Conservation (phyloP, 2,888 invertebrate species). For the Xestia c-nigrum region DNA sequence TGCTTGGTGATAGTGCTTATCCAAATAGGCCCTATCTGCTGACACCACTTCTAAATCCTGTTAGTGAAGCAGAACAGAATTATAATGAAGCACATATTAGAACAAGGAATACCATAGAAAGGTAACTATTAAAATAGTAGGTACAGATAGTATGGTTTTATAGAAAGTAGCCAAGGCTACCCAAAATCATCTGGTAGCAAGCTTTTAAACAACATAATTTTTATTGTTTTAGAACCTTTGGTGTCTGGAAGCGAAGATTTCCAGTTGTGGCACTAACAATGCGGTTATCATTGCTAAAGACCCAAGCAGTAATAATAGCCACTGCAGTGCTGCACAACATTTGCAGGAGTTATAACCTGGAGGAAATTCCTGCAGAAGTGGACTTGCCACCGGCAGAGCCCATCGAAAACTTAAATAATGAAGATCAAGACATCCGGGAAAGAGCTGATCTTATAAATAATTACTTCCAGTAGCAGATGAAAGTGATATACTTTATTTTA, state of each 20-base stretch:
- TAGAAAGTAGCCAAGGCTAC: background rate
- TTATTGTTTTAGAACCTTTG: background rate
- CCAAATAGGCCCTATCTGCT: constrained; percentile 28
- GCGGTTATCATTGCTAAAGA: background rate
- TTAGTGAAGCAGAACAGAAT: background rate
- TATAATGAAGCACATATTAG: background rate
- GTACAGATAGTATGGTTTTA: background rate
- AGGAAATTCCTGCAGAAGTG: background rate
- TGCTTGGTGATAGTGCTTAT: constrained; percentile 8
- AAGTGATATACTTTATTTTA: background rate
- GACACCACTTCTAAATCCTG: background rate
- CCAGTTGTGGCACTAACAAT: background rate
- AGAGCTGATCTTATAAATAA: constrained; percentile 1
- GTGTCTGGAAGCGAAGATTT: background rate
- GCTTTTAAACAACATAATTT: background rate
- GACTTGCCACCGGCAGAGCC: background rate
- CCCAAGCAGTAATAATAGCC: background rate
- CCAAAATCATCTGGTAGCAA: background rate
- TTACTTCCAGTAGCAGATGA: constrained; percentile 2
- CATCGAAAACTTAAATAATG: background rate
- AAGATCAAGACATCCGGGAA: background rate
- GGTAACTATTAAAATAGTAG: background rate
- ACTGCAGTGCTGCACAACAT: constrained; percentile 5
- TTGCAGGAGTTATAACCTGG: background rate
- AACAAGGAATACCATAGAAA: constrained; percentile 3